Evolutionary conservation across 2,888 invertebrate species (phyloP).

Genomic region (Eristalinus sepulchralis): DNA sequence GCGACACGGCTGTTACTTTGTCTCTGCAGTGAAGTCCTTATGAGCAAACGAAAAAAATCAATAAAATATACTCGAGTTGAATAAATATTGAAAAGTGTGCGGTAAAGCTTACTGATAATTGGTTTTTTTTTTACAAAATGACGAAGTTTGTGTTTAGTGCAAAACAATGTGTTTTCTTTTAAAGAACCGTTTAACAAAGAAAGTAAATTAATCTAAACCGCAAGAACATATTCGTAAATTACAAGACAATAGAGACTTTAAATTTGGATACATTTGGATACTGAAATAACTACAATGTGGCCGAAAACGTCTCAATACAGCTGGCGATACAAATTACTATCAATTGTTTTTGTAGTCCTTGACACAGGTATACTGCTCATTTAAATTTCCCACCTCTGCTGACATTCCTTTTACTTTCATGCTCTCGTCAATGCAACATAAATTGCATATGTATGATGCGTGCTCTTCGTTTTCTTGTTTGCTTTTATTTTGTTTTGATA

Average conservation of each 20-base stretch:
- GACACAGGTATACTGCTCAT: conserved; percentile 52
- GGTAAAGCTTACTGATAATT: background rate
- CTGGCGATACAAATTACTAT: conserved; percentile 55
- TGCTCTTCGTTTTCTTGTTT: conserved; percentile 26
- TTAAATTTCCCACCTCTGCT: background rate
- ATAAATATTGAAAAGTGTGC: background rate
- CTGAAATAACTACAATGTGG: conserved; percentile 38
- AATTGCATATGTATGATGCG: conserved; percentile 52
- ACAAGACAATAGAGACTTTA: background rate
- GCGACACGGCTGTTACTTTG: conserved; percentile 31
- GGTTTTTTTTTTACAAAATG: background rate
- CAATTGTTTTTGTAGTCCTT: conserved; percentile 67
- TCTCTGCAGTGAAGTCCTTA: background rate
- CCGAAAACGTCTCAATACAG: conserved; percentile 34
- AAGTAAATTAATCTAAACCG: conserved; percentile 10
- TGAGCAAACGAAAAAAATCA: conserved; percentile 9
- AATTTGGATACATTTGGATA: background rate
- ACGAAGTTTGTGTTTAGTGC: background rate
- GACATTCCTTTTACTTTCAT: conserved; percentile 1
- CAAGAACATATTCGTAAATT: background rate
- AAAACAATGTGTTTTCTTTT: conserved; percentile 34
- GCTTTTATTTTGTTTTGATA: conserved; percentile 5
- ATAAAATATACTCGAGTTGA: background rate
- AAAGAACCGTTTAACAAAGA: conserved; percentile 14
- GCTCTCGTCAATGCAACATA: conserved; percentile 39